Conservation (phyloP, 2,888 invertebrate genomes). For the Zelleria hepariella region DNA sequence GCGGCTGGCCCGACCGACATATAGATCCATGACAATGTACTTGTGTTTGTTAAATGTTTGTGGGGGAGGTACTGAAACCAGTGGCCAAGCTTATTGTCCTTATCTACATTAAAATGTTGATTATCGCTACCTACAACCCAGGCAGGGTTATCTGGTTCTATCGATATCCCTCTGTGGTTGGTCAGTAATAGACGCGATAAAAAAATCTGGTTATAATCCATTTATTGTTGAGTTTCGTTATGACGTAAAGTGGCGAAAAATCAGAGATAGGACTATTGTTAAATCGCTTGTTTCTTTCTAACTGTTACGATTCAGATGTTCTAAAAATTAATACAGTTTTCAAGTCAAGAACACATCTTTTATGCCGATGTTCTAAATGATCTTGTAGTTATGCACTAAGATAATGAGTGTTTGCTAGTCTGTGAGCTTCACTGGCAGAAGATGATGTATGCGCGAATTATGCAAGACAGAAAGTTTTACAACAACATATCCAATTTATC, state of each 20-base stretch:
- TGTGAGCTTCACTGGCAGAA: conserved; percentile 70
- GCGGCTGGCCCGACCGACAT: not conserved
- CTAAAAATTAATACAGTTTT: not conserved
- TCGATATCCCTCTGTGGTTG: not conserved
- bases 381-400: not conserved
- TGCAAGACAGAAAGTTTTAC: conserved; percentile 45
- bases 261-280: not conserved
- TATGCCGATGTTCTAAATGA: not conserved
- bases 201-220: not conserved
- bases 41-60: not conserved
- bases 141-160: not conserved
- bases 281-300: not conserved
- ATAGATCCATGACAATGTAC: not conserved
- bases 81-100: not conserved
- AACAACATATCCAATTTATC: not conserved
- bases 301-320: not conserved
- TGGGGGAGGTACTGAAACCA: not conserved
- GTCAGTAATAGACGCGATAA: not conserved
- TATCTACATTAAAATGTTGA: not conserved
- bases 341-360: not conserved
- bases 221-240: not conserved
- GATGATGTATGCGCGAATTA: conserved; percentile 69
- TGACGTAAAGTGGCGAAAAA: not conserved
- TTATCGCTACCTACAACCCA: not conserved
- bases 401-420: conserved; percentile 62